Evolutionary conservation across 2,113 vertebrate species (phyloP), one percentile per base, ranked within the genome.

Genomic region (Ageneiosus marmoratus): DNA sequence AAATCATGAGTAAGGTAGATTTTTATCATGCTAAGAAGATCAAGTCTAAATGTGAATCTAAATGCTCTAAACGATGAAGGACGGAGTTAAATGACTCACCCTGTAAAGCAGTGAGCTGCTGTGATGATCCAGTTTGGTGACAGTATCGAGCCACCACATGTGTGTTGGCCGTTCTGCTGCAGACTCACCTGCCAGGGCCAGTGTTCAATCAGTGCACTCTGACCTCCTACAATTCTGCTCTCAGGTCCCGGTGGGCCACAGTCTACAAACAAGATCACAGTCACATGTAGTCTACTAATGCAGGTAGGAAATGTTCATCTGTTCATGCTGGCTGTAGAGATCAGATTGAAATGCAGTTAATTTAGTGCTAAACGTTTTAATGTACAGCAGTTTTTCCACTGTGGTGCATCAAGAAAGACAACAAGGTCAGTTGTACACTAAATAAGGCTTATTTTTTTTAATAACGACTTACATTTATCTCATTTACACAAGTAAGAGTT

Each of bases 111-210:
- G 90, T 97, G 96, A 0, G 96, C 96, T 0, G 96, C 95, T 0
- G 94, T 94, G 85, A 95, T 88, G 0, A 96, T 91, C 94, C 95
- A 96, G 8, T 65, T 46, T 0, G 92, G 89, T 5, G 92, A 93
- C 81, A 99, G 89, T 88, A 98, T 90, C n/a, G 95, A 94, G 3
- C 96, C 97, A 1, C 96, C 97, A 4, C 97, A 98, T 58, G 93
- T 82, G 70, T 98, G 98, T 6, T 94, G 92, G 0, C 86, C 93
- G 16, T 88, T 78, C 83, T 93, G 93, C 90, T 94, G 96, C 88
- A 98, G 27, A 84, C 97, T 99, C 81, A 97, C 96, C 91, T 98
- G 97, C 97, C 97, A 99, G 0, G 97, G 97, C 94, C 95, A 97
- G 0, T 93, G 69, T 41, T 95, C 89, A 77, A 97, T 96, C 7